phyloP scores from a whole-genome alignment of 2,113 vertebrate species.

The Trematomus loennbergii region DNA sequence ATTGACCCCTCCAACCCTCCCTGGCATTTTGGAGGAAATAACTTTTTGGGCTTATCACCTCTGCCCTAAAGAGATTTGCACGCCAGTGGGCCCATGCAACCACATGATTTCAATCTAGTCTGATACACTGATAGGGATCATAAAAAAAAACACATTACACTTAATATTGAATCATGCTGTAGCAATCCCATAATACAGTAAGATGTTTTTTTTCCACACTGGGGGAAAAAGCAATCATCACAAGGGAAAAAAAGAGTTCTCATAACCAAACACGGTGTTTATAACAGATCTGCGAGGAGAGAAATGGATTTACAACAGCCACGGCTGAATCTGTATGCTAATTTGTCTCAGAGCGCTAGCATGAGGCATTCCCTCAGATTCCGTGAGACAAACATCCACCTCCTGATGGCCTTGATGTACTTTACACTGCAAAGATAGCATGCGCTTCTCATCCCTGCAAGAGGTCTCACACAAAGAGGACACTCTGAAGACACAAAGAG shows the following conservation, averaged over 20 bases:
- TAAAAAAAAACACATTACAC: slow-evolving; percentile 11
- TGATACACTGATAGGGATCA: slow-evolving; percentile 43
- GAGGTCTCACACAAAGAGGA: slow-evolving; percentile 7
- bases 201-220: slow-evolving; percentile 10
- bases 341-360: slow-evolving; percentile 43
- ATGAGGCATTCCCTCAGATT: slow-evolving; percentile 33
- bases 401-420: slow-evolving; percentile 28
- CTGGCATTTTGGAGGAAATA: slow-evolving; percentile 54
- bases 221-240: slow-evolving; percentile 45
- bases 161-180: slow-evolving; percentile 50
- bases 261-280: slow-evolving; percentile 59
- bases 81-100: slow-evolving; percentile 24
- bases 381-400: slow-evolving; percentile 41
- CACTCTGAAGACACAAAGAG: not conserved
- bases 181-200: slow-evolving; percentile 34
- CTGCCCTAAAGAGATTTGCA: slow-evolving; percentile 48
- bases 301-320: slow-evolving; percentile 59
- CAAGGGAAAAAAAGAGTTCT: slow-evolving; percentile 31
- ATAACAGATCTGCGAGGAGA: slow-evolving; percentile 43
- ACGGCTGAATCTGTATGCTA: slow-evolving; percentile 47
- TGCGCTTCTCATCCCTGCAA: not conserved
- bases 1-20: slow-evolving; percentile 52
- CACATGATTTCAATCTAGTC: slow-evolving; percentile 60
- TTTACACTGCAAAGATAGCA: slow-evolving; percentile 12
- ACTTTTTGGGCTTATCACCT: slow-evolving; percentile 61